A percentile compares a stretch with the other conserved stretches of the same genome.
phyloP scores from a whole-genome alignment of 2,888 invertebrate species.

The Pristionchus exspectatus region DNA sequence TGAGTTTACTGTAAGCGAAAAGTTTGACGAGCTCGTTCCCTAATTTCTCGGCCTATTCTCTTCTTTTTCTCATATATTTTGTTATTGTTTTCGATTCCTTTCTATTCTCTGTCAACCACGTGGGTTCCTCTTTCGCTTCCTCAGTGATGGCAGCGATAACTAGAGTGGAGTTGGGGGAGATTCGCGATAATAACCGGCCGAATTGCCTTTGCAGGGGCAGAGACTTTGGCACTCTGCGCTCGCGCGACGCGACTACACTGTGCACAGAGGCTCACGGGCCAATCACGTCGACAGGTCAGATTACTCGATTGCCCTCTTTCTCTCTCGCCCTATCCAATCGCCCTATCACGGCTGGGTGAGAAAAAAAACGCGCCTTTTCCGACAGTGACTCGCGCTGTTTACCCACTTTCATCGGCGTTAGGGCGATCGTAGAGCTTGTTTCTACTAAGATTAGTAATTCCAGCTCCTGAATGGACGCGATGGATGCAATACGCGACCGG shows the following conservation, averaged over 20 bases:
- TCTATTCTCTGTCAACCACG: neutral
- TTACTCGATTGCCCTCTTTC: neutral
- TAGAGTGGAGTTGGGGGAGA: neutral
- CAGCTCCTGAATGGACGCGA: neutral
- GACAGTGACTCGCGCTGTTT: neutral
- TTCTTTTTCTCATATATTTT: conserved; percentile 20
- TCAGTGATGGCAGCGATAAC: neutral
- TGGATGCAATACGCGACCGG: conserved; percentile 25
- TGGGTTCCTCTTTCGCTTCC: neutral
- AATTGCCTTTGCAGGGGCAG: conserved; percentile 1
- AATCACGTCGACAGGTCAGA: conserved; percentile 35
- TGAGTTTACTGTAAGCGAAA: conserved; percentile 11
- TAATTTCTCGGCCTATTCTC: neutral
- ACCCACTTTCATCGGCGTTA: neutral
- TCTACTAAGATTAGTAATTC: neutral
- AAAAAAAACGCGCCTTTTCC: neutral
- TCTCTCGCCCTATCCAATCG: neutral
- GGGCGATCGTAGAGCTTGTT: neutral
- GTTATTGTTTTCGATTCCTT: conserved; percentile 22
- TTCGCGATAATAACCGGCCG: conserved; percentile 17
- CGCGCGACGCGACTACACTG: conserved; percentile 25
- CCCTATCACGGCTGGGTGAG: neutral
- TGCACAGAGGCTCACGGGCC: neutral
- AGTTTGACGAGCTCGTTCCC: neutral
- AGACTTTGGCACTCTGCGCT: conserved; percentile 4